A percentile compares a stretch with the other conserved stretches of the same genome.
These are phyloP conservation scores for Diabrotica undecimpunctata DNA, from an alignment of 1,140 invertebrate genomes.

Conservation along the genomic window DNA sequence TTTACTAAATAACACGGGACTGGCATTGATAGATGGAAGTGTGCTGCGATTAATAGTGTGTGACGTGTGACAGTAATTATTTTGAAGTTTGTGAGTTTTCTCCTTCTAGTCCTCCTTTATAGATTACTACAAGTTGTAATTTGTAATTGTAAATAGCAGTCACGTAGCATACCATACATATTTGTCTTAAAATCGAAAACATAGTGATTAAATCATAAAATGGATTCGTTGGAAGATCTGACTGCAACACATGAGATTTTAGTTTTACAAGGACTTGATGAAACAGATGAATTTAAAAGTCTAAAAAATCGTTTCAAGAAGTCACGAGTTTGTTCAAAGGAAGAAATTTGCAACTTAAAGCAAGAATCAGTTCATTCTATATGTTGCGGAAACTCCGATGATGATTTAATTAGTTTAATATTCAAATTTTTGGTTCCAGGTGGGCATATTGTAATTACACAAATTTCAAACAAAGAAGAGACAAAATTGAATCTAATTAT, in stretches of 20 bases:
- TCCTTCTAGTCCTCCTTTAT: no score
- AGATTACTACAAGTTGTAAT: no score
- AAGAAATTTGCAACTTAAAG: not conserved
- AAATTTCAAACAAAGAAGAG: conserved; percentile 43
- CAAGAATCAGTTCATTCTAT: conserved; percentile 8
- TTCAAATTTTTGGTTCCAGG: conserved; percentile 44
- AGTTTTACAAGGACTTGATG: not conserved
- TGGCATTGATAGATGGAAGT: no score
- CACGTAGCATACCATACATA: no score
- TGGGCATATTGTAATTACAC: conserved; percentile 40
- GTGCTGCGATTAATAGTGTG: no score
- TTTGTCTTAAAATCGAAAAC: no score
- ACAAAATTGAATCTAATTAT: conserved; percentile 56
- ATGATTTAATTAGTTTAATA: conserved; percentile 16
- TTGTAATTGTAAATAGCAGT: no score
- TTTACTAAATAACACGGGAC: no score
- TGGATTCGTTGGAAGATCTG: not conserved
- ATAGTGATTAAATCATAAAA: not conserved
- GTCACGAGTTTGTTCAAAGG: not conserved
- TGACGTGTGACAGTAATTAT: no score
- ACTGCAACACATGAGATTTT: not conserved
- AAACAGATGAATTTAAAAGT: not conserved
- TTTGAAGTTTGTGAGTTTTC: no score
- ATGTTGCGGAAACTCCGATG: conserved; percentile 3
- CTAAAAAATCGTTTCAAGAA: not conserved